Conservation (phyloP, 2,888 invertebrate genomes). For the Sesia apiformis region DNA sequence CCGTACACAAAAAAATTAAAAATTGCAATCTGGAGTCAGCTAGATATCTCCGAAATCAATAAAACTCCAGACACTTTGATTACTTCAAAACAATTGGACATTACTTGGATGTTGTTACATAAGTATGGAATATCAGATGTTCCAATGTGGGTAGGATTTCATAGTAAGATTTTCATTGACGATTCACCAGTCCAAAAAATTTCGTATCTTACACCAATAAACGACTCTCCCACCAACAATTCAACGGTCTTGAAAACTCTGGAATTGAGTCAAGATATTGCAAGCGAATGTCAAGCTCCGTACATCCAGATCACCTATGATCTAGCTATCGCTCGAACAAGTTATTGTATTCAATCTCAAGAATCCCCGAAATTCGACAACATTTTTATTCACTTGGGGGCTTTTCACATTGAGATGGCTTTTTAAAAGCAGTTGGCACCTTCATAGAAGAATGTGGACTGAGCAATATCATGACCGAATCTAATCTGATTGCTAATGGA, state of each 20-base stretch:
- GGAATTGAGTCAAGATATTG: constrained; percentile 15
- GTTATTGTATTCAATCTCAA: constrained; percentile 16
- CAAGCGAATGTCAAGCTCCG: constrained; percentile 14
- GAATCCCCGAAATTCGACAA: constrained; percentile 20
- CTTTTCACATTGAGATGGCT: constrained; percentile 21
- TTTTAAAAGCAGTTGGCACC: constrained; percentile 25
- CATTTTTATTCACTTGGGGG: constrained; percentile 22
- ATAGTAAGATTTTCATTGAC: constrained; percentile 18
- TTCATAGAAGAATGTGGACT: constrained; percentile 22
- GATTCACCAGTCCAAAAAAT: constrained; percentile 18
- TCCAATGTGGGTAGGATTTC: constrained; percentile 25
- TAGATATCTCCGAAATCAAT: too few relatives aligned
- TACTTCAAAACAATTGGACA: too few relatives aligned
- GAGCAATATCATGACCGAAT: constrained; percentile 14
- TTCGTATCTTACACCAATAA: constrained; percentile 25
- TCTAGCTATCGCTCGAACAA: constrained; percentile 19
- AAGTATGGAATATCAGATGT: constrained; percentile 2
- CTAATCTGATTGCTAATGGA: constrained; percentile 12
- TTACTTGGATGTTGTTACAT: too few relatives aligned
- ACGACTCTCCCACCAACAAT: constrained; percentile 23
- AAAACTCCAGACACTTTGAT: too few relatives aligned
- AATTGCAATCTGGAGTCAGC: too few relatives aligned
- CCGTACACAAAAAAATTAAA: too few relatives aligned
- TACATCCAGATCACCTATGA: constrained; percentile 23
- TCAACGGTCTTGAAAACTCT: constrained; percentile 20